These are phyloP conservation scores for Colletes collaris DNA, from an alignment of 2,888 invertebrate genomes.

Conservation along the genomic window DNA sequence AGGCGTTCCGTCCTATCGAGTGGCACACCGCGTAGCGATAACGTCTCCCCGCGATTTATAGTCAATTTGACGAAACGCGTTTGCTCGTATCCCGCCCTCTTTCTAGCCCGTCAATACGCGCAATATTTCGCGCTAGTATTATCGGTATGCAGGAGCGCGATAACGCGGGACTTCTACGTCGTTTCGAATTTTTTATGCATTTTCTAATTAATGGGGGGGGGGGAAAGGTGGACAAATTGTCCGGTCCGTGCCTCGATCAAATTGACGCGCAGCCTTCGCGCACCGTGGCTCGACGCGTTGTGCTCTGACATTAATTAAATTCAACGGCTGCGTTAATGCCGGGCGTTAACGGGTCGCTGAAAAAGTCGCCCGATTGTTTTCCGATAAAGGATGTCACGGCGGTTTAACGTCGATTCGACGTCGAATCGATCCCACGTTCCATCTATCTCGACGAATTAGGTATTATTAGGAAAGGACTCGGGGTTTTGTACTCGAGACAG, in stretches of 20 bases:
- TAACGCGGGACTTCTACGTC: neutral
- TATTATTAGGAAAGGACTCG: too few relatives aligned
- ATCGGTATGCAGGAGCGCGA: neutral
- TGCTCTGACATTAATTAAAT: constrained; percentile 55
- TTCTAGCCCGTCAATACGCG: too few relatives aligned
- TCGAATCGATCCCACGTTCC: constrained; percentile 3
- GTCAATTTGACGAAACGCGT: constrained; percentile 26
- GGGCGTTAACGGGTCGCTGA: constrained; percentile 35
- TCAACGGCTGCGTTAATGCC: constrained; percentile 47
- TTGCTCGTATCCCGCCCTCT: neutral
- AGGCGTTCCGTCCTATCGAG: constrained; percentile 35
- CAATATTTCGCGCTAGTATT: too few relatives aligned
- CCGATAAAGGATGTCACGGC: constrained; percentile 47
- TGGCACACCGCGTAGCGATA: constrained; percentile 31
- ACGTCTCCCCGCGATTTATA: constrained; percentile 40
- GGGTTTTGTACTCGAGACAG: too few relatives aligned
- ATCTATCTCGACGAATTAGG: too few relatives aligned
- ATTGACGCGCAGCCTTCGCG: constrained; percentile 17
- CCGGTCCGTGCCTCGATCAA: neutral
- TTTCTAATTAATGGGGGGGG: neutral
- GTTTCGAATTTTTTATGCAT: constrained; percentile 6
- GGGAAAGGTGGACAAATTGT: neutral
- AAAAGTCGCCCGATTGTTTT: constrained; percentile 52
- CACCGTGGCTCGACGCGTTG: neutral
- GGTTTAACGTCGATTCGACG: constrained; percentile 39